A percentile compares a stretch with the other conserved stretches of the same genome.
These are phyloP conservation scores for Synergus gifuensis DNA, from an alignment of 2,888 invertebrate genomes.

Conservation along the genomic window DNA sequence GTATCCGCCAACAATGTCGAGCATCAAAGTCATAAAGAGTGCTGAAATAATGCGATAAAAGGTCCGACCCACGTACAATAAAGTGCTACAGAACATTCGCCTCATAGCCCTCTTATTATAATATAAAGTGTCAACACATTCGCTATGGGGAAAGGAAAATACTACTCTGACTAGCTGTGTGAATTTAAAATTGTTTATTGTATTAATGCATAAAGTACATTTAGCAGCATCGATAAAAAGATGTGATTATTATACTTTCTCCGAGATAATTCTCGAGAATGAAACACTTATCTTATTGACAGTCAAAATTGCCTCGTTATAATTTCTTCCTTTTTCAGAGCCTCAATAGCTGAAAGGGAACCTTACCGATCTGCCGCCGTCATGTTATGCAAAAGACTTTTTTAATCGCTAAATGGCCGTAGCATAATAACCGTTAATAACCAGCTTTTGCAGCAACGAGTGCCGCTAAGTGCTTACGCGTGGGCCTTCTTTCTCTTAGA, in stretches of 20 bases:
- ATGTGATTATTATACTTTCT: constrained; percentile 30
- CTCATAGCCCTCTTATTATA: not conserved
- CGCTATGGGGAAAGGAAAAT: not conserved
- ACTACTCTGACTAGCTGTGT: not conserved
- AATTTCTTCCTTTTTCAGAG: constrained; percentile 2
- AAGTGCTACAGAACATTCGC: constrained; percentile 1
- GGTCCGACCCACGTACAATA: constrained; percentile 1
- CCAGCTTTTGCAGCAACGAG: constrained; percentile 61
- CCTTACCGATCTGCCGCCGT: constrained; percentile 29
- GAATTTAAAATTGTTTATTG: not conserved
- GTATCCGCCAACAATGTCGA: constrained; percentile 27
- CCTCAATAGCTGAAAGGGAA: constrained; percentile 29
- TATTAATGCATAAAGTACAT: not conserved
- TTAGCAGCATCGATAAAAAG: constrained; percentile 10
- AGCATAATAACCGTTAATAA: constrained; percentile 72
- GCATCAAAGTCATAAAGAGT: constrained; percentile 18
- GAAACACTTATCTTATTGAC: constrained; percentile 36
- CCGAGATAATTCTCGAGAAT: constrained; percentile 25
- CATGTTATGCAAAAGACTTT: constrained; percentile 27
- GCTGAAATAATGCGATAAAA: constrained; percentile 20
- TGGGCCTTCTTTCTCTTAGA: constrained; percentile 56
- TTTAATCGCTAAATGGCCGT: constrained; percentile 56
- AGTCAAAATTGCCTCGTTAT: constrained; percentile 20
- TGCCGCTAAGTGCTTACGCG: constrained; percentile 68
- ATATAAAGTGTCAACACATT: constrained; percentile 28